These are phyloP conservation scores for Pilophorus perplexus DNA, from an alignment of 2,888 invertebrate species.

Conservation along the genomic window DNA sequence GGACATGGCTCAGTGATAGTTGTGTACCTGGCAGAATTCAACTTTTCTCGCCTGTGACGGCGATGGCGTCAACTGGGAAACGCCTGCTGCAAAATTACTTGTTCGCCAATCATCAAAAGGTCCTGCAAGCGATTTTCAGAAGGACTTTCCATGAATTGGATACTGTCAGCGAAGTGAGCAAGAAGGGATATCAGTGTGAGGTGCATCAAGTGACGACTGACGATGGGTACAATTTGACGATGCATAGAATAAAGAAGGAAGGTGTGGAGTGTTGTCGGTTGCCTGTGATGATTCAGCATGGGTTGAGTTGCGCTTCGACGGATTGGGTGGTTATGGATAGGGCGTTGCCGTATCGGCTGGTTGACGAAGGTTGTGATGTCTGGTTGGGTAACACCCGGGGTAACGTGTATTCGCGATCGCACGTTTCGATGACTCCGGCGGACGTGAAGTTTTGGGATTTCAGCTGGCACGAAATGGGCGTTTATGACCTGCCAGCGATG, in stretches of 20 bases:
- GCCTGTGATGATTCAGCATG: constrained; percentile 42
- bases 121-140: background rate
- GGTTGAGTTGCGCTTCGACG: constrained; percentile 39
- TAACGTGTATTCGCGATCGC: constrained; percentile 46
- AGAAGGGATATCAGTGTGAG: constrained; percentile 34
- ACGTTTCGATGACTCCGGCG: constrained; percentile 41
- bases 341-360: constrained; percentile 44
- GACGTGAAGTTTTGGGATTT: constrained; percentile 48
- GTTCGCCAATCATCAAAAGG: background rate
- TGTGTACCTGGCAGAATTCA: background rate
- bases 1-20: too few relatives aligned
- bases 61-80: background rate
- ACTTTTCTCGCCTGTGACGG: background rate
- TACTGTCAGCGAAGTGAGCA: constrained; percentile 12
- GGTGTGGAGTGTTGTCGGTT: background rate
- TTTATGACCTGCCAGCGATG: constrained; percentile 80
- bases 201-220: constrained; percentile 37
- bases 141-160: constrained; percentile 8
- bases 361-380: constrained; percentile 47
- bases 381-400: constrained; percentile 48
- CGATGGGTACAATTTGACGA: constrained; percentile 39
- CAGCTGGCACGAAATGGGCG: constrained; percentile 72
- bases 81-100: background rate
- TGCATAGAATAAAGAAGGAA: constrained; percentile 22
- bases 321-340: constrained; percentile 40